phyloP scores from a whole-genome alignment of 2,113 vertebrate genomes.

The Podilymbus podiceps region DNA sequence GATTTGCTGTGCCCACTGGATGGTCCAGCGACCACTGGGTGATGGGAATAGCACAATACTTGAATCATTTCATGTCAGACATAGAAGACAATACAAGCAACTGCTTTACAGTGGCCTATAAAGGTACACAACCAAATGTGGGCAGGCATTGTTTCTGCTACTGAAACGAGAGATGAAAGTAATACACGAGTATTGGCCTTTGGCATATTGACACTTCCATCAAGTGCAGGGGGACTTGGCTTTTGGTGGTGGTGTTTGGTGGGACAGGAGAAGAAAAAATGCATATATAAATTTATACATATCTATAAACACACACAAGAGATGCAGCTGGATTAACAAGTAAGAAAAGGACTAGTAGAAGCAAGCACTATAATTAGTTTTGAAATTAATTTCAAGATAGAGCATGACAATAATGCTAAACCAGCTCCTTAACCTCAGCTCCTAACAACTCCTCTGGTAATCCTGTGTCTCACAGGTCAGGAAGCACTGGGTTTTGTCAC shows the following conservation, averaged over 20 bases:
- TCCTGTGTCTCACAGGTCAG: not conserved
- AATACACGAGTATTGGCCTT: constrained; percentile 29
- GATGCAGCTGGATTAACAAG: not conserved
- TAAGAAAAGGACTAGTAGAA: not conserved
- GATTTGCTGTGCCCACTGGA: not conserved
- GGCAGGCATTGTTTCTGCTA: constrained; percentile 57
- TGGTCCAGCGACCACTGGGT: not conserved
- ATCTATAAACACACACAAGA: not conserved
- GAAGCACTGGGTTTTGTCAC: not conserved
- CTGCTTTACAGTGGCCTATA: not conserved
- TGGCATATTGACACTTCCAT: constrained; percentile 31
- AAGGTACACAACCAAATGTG: constrained; percentile 40
- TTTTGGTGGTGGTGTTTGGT: not conserved
- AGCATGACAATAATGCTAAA: not conserved
- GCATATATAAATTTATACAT: not conserved
- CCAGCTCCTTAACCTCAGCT: not conserved
- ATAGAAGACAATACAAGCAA: not conserved
- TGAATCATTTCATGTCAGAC: not conserved
- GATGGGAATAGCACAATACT: not conserved
- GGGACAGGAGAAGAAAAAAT: not conserved
- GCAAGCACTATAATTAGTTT: not conserved
- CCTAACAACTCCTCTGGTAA: not conserved
- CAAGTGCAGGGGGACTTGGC: constrained; percentile 12
- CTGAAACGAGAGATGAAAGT: constrained; percentile 32
- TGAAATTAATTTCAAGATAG: not conserved